Conservation (phyloP, 2,113 vertebrate species). For the Pelmatolapia mariae region DNA sequence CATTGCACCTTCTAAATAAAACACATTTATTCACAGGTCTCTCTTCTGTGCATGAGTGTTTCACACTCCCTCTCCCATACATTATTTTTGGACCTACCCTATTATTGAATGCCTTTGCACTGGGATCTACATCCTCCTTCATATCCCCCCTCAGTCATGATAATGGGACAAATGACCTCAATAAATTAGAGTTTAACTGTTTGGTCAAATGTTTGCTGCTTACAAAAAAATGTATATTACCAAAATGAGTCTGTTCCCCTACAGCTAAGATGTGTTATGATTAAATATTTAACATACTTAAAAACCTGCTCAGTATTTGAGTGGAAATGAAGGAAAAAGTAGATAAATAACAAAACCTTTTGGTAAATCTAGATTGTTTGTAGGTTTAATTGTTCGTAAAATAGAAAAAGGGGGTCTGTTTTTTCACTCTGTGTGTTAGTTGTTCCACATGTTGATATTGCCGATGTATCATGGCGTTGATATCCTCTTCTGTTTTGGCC, state of each 20-base stretch:
- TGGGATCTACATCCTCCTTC: not conserved
- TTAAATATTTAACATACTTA: not conserved
- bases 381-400: not conserved
- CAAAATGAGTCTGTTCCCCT: not conserved
- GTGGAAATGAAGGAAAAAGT: not conserved
- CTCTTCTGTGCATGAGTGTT: not conserved
- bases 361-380: not conserved
- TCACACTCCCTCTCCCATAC: not conserved
- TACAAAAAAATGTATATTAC: not conserved
- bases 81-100: not conserved
- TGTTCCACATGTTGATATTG: not conserved
- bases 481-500: not conserved
- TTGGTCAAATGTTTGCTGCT: not conserved
- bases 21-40: not conserved
- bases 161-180: not conserved
- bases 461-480: not conserved
- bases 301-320: not conserved
- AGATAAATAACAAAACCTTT: not conserved
- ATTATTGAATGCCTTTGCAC: not conserved
- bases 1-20: not conserved
- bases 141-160: not conserved
- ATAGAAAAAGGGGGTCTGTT: not conserved
- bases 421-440: not conserved
- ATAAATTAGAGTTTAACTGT: not conserved
- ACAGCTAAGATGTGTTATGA: not conserved